Base-by-base conservation (phyloP, 2,888 invertebrate species). In the Hoplodrina ambigua region DNA sequence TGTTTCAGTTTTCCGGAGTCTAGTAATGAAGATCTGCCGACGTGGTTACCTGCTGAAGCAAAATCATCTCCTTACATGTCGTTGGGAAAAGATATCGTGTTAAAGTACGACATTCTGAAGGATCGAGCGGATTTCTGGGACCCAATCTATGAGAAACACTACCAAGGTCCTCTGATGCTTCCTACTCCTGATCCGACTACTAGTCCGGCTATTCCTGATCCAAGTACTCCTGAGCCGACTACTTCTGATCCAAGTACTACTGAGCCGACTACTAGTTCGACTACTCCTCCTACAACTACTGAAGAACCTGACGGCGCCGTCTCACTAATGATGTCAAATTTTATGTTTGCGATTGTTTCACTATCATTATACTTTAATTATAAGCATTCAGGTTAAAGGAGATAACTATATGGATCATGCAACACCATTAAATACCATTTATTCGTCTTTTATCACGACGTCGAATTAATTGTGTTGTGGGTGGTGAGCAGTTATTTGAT, bases 71-170 rank as follows among this genome's bases (percentile, higher is more conserved):
- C 90, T 2, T 79, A 90, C 64, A 88, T 91, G 88, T 86, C 87
- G 0, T 69, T 92, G 4, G 86, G 87, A 8, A 44, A 67, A 4
- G 69, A 71, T 11, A 69, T 87, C 33, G 75, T 84, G 58, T 60
- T 90, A 62, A 72, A 30, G 4, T 19, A 66, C 61, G 73, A 53
- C 74, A 80, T 11, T 71, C 74, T 88, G 41, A 69, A 81, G 46
- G 73, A 85, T 7, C 84, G 89, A 8, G 75, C 78, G 1, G 68
- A 61, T 10, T 85, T 91, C 74, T 91, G 92, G 91, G 88, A 90
- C 50, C 56, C 65, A 7, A 87, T 92, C 19, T 91, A 91, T 61
- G 80, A 85, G 5, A 68, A 81, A 50, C 69, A 90, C 69, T 90
- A 89, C 54, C 76, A 81, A 4, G 78, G 72, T 0, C 91, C 91